Percentiles rank a stretch among this genome's conserved stretches.
Evolutionary conservation across 2,888 invertebrate genomes (phyloP).

Genomic region (Chromoteleia sp.): DNA sequence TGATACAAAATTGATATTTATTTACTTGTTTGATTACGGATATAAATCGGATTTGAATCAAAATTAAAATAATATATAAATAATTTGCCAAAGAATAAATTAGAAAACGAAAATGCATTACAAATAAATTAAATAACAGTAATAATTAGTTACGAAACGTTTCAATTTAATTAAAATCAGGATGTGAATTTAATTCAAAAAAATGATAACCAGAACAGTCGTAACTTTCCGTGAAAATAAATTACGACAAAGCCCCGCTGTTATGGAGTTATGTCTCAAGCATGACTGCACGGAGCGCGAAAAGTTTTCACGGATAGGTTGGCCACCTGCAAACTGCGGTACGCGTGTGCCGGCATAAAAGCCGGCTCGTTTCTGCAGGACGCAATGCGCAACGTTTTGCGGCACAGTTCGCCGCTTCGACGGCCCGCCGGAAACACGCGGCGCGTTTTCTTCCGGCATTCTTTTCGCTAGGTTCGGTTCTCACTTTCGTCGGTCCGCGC

Average conservation of each 20-base stretch:
- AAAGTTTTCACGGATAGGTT: constrained; percentile 54
- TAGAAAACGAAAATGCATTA: too few species aligned
- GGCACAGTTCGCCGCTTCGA: constrained; percentile 70
- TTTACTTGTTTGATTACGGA: too few species aligned
- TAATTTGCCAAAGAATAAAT: too few species aligned
- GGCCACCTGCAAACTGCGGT: constrained; percentile 70
- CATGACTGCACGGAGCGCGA: constrained; percentile 23
- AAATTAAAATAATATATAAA: too few species aligned
- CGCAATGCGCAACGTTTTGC: constrained; percentile 84
- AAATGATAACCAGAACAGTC: neutral
- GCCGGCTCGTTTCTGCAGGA: constrained; percentile 74
- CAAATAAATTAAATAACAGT: too few species aligned
- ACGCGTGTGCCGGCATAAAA: constrained; percentile 47
- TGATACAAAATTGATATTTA: too few species aligned
- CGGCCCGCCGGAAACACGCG: constrained; percentile 39
- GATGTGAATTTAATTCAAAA: too few species aligned
- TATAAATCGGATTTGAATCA: too few species aligned
- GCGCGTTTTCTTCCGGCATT: constrained; percentile 36
- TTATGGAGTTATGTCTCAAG: constrained; percentile 29
- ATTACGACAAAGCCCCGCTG: neutral
- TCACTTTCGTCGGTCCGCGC: constrained; percentile 61
- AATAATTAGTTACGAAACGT: too few species aligned
- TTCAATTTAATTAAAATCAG: too few species aligned
- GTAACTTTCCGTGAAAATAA: neutral
- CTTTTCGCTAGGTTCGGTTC: constrained; percentile 15